phyloP scores from a whole-genome alignment of 2,797 vertebrate genomes.

The Alectoris magna region DNA sequence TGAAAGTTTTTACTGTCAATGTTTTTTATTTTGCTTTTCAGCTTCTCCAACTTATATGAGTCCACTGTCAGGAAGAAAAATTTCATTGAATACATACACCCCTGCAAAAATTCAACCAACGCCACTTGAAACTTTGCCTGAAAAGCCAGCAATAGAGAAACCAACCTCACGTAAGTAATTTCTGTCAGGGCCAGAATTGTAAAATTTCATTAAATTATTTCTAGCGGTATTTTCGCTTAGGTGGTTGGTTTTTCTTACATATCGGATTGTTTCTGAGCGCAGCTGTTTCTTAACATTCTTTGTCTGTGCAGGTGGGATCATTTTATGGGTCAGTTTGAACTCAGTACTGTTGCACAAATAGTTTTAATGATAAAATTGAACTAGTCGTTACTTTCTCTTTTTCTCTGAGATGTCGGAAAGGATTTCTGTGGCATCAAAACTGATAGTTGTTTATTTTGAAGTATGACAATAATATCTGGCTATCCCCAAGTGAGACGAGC shows the following conservation, averaged over 20 bases:
- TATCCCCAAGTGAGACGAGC: not conserved
- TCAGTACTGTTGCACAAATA: not conserved
- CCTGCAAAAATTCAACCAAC: conserved; percentile 88
- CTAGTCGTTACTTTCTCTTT: not conserved
- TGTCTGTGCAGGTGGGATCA: not conserved
- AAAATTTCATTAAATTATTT: not conserved
- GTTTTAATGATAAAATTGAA: not conserved
- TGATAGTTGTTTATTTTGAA: not conserved
- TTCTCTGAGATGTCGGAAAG: not conserved
- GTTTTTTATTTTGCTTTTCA: not conserved
- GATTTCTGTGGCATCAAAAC: not conserved
- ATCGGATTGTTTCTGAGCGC: not conserved
- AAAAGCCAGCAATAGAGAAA: conserved; percentile 64
- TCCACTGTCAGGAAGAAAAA: conserved; percentile 82
- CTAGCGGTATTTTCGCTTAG: not conserved
- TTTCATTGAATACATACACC: conserved; percentile 87
- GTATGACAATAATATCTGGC: not conserved
- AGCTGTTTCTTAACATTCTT: not conserved
- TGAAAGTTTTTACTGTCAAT: not conserved
- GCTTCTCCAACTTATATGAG: conserved; percentile 63
- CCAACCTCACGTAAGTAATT: conserved; percentile 49
- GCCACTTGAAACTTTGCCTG: conserved; percentile 77
- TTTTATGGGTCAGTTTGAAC: not conserved
- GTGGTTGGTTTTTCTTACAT: not conserved
- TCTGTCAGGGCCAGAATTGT: not conserved